Evolutionary conservation across 2,113 vertebrate species (phyloP).

Genomic region (Malurus alboscapulatus): DNA sequence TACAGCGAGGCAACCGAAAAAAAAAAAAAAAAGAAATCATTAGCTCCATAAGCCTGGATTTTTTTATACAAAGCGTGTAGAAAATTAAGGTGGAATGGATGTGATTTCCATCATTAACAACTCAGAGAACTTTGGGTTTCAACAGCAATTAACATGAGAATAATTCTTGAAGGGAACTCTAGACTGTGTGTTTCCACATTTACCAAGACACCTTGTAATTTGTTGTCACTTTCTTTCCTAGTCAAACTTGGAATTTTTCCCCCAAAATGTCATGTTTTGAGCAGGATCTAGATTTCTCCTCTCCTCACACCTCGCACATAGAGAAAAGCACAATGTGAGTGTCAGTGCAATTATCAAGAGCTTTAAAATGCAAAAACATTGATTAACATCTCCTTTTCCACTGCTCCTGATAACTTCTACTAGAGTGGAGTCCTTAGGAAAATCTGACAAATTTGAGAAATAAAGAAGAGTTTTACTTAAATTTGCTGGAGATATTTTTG

Average conservation of each 20-base stretch:
- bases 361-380: background rate
- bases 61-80: background rate
- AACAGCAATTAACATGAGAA: background rate
- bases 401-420: background rate
- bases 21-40: background rate
- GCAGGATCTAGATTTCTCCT: background rate
- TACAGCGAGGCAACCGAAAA: background rate
- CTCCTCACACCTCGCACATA: background rate
- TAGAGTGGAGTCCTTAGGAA: background rate
- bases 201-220: background rate
- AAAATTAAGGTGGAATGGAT: background rate
- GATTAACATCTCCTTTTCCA: background rate
- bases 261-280: fast-evolving
- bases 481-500: background rate
- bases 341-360: background rate
- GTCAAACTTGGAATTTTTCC: background rate
- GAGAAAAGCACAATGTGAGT: background rate
- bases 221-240: background rate
- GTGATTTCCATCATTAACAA: background rate
- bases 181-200: background rate
- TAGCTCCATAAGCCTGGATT: background rate
- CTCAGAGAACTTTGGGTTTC: background rate
- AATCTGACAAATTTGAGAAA: background rate
- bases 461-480: background rate
- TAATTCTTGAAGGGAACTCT: background rate